Evolutionary conservation across 2,888 invertebrate species (phyloP).

Genomic region (Conistra vaccinii): DNA sequence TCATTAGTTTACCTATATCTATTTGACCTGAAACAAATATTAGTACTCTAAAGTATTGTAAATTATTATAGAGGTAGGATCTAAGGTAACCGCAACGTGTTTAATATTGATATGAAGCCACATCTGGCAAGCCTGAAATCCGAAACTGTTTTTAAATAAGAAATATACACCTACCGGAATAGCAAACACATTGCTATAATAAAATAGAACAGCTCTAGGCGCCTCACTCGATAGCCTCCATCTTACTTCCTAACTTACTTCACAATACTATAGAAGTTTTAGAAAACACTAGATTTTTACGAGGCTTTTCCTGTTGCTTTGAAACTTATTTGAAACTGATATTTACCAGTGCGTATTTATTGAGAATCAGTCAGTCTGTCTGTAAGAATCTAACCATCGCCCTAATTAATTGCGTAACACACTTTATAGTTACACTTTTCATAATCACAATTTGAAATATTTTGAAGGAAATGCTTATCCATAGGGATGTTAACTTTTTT

Average conservation of each 20-base stretch:
- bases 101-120: conserved; percentile 4
- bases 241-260: conserved; percentile 21
- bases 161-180: background rate
- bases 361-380: background rate
- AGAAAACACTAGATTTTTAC: conserved; percentile 40
- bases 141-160: conserved; percentile 12
- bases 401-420: no score
- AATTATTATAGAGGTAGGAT: background rate
- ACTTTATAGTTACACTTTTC: no score
- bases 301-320: conserved; percentile 26
- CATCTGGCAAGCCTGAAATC: conserved; percentile 8
- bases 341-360: conserved; percentile 9
- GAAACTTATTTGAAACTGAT: background rate
- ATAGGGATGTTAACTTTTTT: no score
- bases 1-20: background rate
- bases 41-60: background rate
- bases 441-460: no score
- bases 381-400: background rate
- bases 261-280: conserved; percentile 24
- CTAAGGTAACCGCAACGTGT: background rate
- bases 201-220: conserved; percentile 18
- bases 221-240: conserved; percentile 22
- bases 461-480: no score
- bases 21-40: background rate
- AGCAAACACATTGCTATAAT: conserved; percentile 13